phyloP scores from a whole-genome alignment of 2,797 vertebrate genomes.

The Dendrocincla fuliginosa region DNA sequence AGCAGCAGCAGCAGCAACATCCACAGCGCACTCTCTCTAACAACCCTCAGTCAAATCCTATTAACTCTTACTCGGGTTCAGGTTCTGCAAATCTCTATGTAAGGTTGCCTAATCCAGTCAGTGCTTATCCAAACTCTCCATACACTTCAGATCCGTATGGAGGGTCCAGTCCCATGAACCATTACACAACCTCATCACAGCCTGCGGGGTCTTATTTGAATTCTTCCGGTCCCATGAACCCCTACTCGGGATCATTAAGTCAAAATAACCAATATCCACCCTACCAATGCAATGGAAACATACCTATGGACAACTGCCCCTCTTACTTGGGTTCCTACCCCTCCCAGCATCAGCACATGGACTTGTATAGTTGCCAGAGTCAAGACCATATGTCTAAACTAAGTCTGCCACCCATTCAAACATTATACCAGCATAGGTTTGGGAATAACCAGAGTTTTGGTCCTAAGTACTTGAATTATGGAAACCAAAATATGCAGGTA shows the following conservation, averaged over 20 bases:
- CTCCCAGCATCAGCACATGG: slow-evolving; percentile 86
- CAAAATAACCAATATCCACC: slow-evolving; percentile 82
- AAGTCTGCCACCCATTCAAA: slow-evolving; percentile 79
- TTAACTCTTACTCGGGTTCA: slow-evolving; percentile 80
- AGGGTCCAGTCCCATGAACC: slow-evolving; percentile 78
- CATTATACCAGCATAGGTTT: slow-evolving; percentile 89
- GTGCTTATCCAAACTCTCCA: slow-evolving; percentile 83
- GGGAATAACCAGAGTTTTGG: slow-evolving; percentile 83
- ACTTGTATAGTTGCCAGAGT: slow-evolving; percentile 86
- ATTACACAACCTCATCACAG: slow-evolving; percentile 84
- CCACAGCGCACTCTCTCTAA: slow-evolving; percentile 70
- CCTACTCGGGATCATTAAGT: slow-evolving; percentile 79
- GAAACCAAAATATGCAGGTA: slow-evolving; percentile 84
- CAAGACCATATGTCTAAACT: slow-evolving; percentile 76
- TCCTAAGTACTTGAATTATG: slow-evolving; percentile 86
- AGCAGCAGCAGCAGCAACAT: slow-evolving; percentile 26
- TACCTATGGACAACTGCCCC: slow-evolving; percentile 85
- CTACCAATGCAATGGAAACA: slow-evolving; percentile 90
- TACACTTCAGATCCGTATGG: slow-evolving; percentile 82
- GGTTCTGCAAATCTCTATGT: slow-evolving; percentile 78
- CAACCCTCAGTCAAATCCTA: slow-evolving; percentile 78
- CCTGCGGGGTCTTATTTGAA: slow-evolving; percentile 85
- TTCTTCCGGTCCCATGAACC: slow-evolving; percentile 82
- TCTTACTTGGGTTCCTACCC: slow-evolving; percentile 80
- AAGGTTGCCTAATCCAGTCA: slow-evolving; percentile 81